Evolutionary conservation across 2,888 invertebrate genomes (phyloP), one percentile per base, ranked within the genome.

Genomic region (Cheilosia soror): DNA sequence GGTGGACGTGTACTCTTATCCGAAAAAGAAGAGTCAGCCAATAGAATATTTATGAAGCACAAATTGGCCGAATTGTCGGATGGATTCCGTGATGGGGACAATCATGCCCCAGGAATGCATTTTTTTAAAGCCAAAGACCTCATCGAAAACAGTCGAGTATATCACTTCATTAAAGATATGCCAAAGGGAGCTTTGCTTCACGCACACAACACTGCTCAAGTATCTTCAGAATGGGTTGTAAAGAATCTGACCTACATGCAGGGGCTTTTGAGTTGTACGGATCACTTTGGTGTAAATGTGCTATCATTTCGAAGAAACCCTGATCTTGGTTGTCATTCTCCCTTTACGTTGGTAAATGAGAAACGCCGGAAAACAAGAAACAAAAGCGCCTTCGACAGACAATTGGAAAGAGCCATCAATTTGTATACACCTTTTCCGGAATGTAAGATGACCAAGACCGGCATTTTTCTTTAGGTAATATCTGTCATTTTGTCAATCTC

Each of bases 141-240:
- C 1, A 94, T 95, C 20, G 93, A 94, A 29, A 89, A 91, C 5
- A 94, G 94, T 0, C 89, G 91, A 42, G 93, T 95, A 0, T 95
- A 93, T 87, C 88, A 93, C 62, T 92, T 95, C 4, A 92, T 95
- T 4, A 91, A 93, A 66, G 90, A 90, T 73, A 92, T 95, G 91
- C 95, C 95, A 0, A 95, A 92, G 51, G 92, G 94, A 2, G 93
- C 93, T 0, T 91, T 93, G 0, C 90, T 95, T 0, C 95, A 95
- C 88, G 90, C 92, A 0, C 95, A 95, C 88, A 92, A 93, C 69
- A 90, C 93, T 0, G 93, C 94, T 0, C 89, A 93, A 0, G 93
- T 92, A 0, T 93, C 93, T 0, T 90, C 92, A 0, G 93, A 93
- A 31, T 94, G 92, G 89, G 88, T 94, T 4, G 92, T 93, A 0